Base-by-base conservation (phyloP, 2,797 vertebrate species). In the Benthosema pterotum region DNA sequence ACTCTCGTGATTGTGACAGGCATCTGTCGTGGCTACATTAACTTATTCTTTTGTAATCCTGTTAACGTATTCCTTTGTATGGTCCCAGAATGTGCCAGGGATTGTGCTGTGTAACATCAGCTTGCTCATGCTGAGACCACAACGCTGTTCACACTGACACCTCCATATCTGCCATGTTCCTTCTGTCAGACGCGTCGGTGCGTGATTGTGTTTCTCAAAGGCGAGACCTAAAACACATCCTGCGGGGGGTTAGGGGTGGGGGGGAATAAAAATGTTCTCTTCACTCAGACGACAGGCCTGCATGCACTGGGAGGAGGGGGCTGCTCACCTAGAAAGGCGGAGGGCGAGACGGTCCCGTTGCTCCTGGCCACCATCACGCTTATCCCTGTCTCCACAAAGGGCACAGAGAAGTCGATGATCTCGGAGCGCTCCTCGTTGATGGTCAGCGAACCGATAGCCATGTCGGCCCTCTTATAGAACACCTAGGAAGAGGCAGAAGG, bases 401-500 rank as follows among this genome's bases (percentile, higher is more conserved):
- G 97, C 74, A 98, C 97, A 0, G 96, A 99, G 92, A 99, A 99
- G 86, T 98, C 97, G 42, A 99, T 95, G 0, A 98, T 96, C 88
- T 99, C 97, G 0, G 97, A 98, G 38, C 97, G 95, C 77, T 99
- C 97, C 66, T 99, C 97, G 0, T 99, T 99, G 74, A 99, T 99
- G 79, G 97, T 99, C 69, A 99, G 94, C 2, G 97, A 99, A 60
- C 97, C 97, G 0, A 99, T 99, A 85, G 97, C 97, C 95, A 99
- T 97, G 87, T 99, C 97, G 0, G 97, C 97, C 0, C 96, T 91
- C 83, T 95, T 94, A 90, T 99, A 99, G 84, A 96, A 96, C 38
- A 99, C 96, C 97, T 99, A 88, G 13, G 57, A 2, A 46, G 57
- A 42, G 57, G 58, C 11, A 2, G 45, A 57, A 42, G n/a, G 17